Conservation (phyloP, 1,140 invertebrate genomes). For the Drosophila orosa region DNA sequence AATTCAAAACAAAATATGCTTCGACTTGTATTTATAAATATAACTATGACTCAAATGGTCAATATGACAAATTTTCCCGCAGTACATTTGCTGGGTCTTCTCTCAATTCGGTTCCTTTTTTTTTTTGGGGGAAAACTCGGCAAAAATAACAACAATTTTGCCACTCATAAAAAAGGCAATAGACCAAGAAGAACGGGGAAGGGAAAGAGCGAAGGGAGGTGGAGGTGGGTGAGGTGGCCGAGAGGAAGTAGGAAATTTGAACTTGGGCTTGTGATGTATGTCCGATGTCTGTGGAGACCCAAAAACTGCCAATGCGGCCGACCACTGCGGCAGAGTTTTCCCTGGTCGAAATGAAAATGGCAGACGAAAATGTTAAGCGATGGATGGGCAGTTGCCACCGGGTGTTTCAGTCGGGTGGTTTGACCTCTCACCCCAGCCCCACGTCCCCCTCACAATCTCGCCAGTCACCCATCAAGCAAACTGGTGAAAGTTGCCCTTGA, state of each 20-base stretch:
- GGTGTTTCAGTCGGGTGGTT: conserved; percentile 34
- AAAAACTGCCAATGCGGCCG: conserved; percentile 72
- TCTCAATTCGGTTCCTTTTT: conserved; percentile 13
- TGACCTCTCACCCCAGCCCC: conserved; percentile 39
- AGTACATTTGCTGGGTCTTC: conserved; percentile 15
- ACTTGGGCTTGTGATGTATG: conserved; percentile 79
- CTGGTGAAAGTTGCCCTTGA: conserved; percentile 81
- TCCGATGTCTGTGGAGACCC: conserved; percentile 57
- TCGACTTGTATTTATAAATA: not conserved
- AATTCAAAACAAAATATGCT: not conserved
- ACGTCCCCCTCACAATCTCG: conserved; percentile 5
- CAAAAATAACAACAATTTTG: conserved; percentile 63
- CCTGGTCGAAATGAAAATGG: conserved; percentile 71
- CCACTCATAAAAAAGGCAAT: conserved; percentile 58
- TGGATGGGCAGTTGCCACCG: conserved; percentile 51
- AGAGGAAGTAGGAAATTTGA: conserved; percentile 77
- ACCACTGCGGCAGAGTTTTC: conserved; percentile 72
- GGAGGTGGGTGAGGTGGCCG: conserved; percentile 9
- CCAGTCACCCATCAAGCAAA: conserved; percentile 30
- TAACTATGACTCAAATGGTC: not conserved
- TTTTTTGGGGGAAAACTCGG: conserved; percentile 34
- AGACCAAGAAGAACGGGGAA: conserved; percentile 26
- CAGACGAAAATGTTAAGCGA: conserved; percentile 63
- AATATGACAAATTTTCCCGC: conserved; percentile 8
- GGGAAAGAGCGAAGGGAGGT: not conserved